These are phyloP conservation scores for Tachysurus vachellii DNA, from an alignment of 2,113 vertebrate genomes.

Conservation along the genomic window DNA sequence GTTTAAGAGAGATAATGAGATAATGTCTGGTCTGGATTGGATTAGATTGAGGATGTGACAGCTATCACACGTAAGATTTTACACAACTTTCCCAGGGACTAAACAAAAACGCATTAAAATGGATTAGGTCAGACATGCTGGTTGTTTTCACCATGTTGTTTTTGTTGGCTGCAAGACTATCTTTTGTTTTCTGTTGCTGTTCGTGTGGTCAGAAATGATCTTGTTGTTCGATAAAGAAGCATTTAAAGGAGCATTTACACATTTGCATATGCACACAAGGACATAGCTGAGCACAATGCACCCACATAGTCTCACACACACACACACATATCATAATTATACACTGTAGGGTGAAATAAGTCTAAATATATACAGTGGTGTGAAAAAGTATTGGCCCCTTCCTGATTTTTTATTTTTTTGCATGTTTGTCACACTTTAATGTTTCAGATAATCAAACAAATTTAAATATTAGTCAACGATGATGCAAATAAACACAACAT, in stretches of 20 bases:
- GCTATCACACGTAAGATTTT: not conserved
- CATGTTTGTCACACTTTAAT: too few species aligned
- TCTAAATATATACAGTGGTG: too few species aligned
- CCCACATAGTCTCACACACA: not conserved
- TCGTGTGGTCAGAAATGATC: not conserved
- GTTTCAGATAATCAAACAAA: too few species aligned
- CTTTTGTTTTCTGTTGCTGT: not conserved
- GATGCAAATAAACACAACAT: too few species aligned
- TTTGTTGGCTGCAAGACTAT: not conserved
- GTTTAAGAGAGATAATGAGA: not conserved
- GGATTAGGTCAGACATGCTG: not conserved
- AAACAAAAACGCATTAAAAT: too few species aligned
- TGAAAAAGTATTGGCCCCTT: too few species aligned
- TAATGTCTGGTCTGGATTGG: not conserved
- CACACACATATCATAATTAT: not conserved
- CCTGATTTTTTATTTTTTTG: too few species aligned
- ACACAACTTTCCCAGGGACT: too few species aligned
- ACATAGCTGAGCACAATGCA: not conserved
- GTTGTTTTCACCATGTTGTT: not conserved
- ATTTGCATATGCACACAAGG: not conserved
- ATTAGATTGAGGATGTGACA: not conserved
- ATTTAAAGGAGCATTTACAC: not conserved
- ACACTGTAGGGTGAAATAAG: not conserved
- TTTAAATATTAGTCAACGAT: too few species aligned
- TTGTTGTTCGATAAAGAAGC: not conserved